phyloP scores from a whole-genome alignment of 2,888 invertebrate species.

The Ophion slaviceki region DNA sequence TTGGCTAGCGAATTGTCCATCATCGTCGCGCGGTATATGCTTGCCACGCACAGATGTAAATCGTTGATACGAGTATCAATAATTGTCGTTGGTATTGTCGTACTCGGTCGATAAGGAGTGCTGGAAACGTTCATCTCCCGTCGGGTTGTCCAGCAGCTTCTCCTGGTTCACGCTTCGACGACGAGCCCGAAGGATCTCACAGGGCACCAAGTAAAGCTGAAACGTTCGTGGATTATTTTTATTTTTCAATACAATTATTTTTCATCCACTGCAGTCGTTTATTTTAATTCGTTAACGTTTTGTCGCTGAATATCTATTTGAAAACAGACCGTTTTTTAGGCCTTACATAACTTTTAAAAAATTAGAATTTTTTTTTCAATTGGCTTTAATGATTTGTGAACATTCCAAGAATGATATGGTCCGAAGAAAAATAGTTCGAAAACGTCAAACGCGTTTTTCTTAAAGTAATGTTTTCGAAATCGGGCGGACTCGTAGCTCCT shows the following conservation, averaged over 20 bases:
- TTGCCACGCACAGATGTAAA: neutral
- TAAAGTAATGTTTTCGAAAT: no score
- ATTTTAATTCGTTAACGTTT: neutral
- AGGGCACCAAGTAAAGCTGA: slow-evolving; percentile 70
- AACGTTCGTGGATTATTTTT: slow-evolving; percentile 19
- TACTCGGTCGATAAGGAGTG: slow-evolving; percentile 45
- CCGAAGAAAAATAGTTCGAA: no score
- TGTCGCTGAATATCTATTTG: neutral
- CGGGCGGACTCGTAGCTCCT: no score
- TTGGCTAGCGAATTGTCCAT: neutral
- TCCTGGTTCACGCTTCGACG: slow-evolving; percentile 42
- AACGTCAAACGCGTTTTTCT: no score
- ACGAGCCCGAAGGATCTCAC: slow-evolving; percentile 67
- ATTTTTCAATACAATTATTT: neutral
- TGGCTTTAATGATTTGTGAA: no score
- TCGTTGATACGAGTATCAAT: slow-evolving; percentile 43
- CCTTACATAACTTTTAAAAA: neutral
- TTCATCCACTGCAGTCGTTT: neutral
- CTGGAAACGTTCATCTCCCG: slow-evolving; percentile 55
- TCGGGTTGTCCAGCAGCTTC: slow-evolving; percentile 44
- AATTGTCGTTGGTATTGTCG: slow-evolving; percentile 59
- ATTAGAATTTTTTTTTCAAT: no score
- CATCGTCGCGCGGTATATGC: neutral
- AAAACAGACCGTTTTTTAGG: no score
- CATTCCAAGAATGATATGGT: no score